Percentiles rank a stretch among this genome's conserved stretches.
phyloP scores from a whole-genome alignment of 2,113 vertebrate genomes.

The Neopipo cinnamomea region DNA sequence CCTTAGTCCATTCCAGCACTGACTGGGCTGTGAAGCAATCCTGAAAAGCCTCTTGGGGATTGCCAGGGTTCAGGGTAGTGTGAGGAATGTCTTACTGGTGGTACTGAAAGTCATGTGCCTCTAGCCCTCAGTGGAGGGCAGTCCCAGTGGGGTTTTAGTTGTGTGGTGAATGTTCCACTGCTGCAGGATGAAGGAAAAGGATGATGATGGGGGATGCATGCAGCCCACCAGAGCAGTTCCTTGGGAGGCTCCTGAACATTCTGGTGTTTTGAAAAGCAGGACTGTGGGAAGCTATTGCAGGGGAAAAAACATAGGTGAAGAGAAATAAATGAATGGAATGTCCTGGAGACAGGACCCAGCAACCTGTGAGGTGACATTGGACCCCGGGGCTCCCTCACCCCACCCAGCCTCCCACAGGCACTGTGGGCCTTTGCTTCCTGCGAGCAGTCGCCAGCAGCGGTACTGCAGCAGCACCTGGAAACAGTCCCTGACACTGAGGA shows the following conservation, averaged over 20 bases:
- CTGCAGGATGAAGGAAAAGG: neutral
- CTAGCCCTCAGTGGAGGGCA: neutral
- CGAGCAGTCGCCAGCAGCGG: neutral
- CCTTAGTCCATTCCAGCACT: neutral
- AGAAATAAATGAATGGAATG: neutral
- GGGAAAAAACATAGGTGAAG: neutral
- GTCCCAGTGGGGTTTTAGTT: neutral
- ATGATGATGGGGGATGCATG: rapidly evolving
- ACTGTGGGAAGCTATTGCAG: neutral
- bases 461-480: neutral
- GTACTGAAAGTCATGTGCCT: neutral
- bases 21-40: neutral
- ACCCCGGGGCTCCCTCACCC: neutral
- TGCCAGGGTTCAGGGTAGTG: neutral
- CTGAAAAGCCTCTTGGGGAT: neutral
- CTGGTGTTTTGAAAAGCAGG: neutral
- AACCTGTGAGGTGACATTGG: rapidly evolving
- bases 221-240: neutral
- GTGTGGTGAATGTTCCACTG: neutral
- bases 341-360: neutral
- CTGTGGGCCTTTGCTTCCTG: rapidly evolving
- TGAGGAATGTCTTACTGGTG: neutral
- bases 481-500: neutral
- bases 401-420: rapidly evolving
- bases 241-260: neutral